These are phyloP conservation scores for Epizoanthus rinbou DNA, from an alignment of 92 coral and sea anemone species.

Conservation along the genomic window DNA sequence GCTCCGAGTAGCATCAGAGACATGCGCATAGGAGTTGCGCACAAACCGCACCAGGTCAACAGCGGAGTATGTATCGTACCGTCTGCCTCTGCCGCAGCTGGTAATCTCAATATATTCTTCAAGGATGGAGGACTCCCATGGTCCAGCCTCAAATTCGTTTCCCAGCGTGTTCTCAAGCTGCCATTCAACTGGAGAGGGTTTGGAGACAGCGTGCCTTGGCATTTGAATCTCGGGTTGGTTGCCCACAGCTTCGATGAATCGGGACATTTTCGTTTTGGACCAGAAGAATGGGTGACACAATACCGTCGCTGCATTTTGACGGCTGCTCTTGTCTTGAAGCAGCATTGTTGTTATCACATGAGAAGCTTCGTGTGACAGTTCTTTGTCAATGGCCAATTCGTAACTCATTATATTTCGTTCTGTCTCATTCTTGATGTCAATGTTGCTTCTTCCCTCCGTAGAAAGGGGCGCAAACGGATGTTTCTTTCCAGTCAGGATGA, in stretches of 20 bases:
- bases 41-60: slow-evolving; percentile 43
- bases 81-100: slow-evolving; percentile 15
- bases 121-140: slow-evolving; percentile 35
- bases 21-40: slow-evolving; percentile 47
- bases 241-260: slow-evolving; percentile 47
- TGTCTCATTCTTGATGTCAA: slow-evolving; percentile 32
- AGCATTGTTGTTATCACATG: slow-evolving; percentile 31
- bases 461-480: slow-evolving; percentile 40
- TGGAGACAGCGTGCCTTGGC: slow-evolving; percentile 26
- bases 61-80: slow-evolving; percentile 31
- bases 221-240: slow-evolving; percentile 44
- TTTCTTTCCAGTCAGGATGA: slow-evolving; percentile 33
- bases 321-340: not conserved
- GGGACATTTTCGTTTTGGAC: slow-evolving; percentile 35
- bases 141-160: not conserved
- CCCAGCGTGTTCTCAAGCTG: slow-evolving; percentile 42
- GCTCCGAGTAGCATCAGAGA: slow-evolving; percentile 29
- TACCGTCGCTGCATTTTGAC: slow-evolving; percentile 22
- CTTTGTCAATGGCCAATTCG: not conserved
- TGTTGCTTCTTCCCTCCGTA: slow-evolving; percentile 27
- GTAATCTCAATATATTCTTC: slow-evolving; percentile 43
- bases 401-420: slow-evolving; percentile 20
- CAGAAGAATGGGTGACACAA: slow-evolving; percentile 39
- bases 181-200: slow-evolving; percentile 26
- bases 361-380: slow-evolving; percentile 19